Evolutionary conservation across 2,797 vertebrate species (phyloP).

Genomic region (Gymnoscopelus microlampas): DNA sequence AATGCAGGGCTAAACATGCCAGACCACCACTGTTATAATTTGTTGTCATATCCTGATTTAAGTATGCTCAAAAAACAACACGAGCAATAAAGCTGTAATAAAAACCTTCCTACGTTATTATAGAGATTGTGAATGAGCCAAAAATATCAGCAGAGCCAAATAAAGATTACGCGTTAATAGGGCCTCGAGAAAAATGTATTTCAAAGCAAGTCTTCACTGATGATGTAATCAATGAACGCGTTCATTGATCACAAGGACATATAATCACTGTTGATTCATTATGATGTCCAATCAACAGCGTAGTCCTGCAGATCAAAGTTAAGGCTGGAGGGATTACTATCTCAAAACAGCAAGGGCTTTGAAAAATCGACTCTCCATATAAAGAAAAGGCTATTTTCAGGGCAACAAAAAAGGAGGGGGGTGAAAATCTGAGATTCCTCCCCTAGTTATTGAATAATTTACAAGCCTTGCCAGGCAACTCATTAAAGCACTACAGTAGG

Average conservation of each 20-base stretch:
- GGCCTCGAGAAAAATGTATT: background rate
- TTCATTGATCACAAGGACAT: conserved; percentile 26
- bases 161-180: too few relatives aligned
- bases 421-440: conserved; percentile 67
- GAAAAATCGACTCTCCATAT: conserved; percentile 58
- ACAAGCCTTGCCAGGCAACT: conserved; percentile 72
- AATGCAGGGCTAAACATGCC: too few relatives aligned
- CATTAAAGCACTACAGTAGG: conserved; percentile 74
- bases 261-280: conserved; percentile 24
- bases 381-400: conserved; percentile 70
- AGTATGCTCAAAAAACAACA: too few relatives aligned
- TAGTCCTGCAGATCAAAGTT: background rate
- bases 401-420: conserved; percentile 50
- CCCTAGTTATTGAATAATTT: conserved; percentile 84
- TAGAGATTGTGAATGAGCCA: too few relatives aligned
- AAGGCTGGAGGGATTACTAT: conserved; percentile 32
- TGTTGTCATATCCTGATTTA: too few relatives aligned
- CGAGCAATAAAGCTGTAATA: too few relatives aligned
- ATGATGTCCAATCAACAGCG: conserved; percentile 15
- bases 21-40: too few relatives aligned
- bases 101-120: too few relatives aligned
- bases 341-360: conserved; percentile 44
- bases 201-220: background rate
- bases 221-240: background rate
- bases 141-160: too few relatives aligned